These are phyloP conservation scores for Canis aureus DNA, from an alignment of 2,113 vertebrate genomes.

Conservation along the genomic window DNA sequence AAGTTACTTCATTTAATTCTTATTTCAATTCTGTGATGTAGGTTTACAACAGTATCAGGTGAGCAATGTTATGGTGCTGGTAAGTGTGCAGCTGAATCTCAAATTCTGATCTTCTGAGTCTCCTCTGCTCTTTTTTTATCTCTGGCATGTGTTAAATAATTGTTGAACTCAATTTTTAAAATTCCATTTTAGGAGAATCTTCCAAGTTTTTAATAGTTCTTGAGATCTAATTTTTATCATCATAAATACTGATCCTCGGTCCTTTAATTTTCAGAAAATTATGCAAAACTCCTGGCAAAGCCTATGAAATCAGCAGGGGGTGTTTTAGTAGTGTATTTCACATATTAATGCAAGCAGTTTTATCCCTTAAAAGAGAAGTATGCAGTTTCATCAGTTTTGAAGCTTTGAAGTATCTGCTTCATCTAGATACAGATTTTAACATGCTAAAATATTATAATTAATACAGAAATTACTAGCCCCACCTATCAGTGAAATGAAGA, in stretches of 20 bases:
- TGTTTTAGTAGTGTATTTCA: conserved; percentile 67
- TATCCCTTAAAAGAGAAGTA: conserved; percentile 74
- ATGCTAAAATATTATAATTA: conserved; percentile 83
- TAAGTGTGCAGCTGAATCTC: neutral
- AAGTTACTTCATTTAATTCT: neutral
- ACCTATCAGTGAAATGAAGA: conserved; percentile 75
- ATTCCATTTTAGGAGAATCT: conserved; percentile 49
- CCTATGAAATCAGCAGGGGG: conserved; percentile 77
- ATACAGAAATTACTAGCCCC: conserved; percentile 76
- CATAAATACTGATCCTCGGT: conserved; percentile 67
- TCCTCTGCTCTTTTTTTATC: neutral
- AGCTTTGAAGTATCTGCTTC: conserved; percentile 79
- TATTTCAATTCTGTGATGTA: neutral
- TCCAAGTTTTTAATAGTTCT: conserved; percentile 73
- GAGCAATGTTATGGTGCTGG: neutral
- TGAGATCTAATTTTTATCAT: conserved; percentile 71
- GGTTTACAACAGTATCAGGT: neutral
- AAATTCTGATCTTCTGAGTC: neutral
- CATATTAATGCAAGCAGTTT: conserved; percentile 74
- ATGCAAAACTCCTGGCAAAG: conserved; percentile 61
- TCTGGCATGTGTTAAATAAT: conserved; percentile 42
- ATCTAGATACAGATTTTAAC: conserved; percentile 80
- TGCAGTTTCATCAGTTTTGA: conserved; percentile 79
- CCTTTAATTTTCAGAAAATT: conserved; percentile 79
- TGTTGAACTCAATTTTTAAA: conserved; percentile 59